Percentiles rank a stretch among this genome's conserved stretches.
Evolutionary conservation across 2,113 vertebrate species (phyloP).

Genomic region (Toxostoma redivivum): DNA sequence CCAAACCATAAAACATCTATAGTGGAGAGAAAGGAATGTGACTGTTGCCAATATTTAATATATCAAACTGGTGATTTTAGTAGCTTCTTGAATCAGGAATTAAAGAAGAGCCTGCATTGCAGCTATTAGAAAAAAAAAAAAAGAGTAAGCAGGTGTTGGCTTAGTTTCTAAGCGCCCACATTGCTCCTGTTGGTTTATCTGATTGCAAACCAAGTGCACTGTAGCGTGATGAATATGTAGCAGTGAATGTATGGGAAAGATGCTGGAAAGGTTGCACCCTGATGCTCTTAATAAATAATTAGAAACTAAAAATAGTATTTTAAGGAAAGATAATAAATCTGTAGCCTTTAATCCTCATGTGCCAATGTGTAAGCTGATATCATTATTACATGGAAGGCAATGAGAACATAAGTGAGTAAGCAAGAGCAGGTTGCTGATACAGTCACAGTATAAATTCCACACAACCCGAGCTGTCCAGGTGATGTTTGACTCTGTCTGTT

Average conservation of each 20-base stretch:
- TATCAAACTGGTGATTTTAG: neutral
- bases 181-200: conserved; percentile 27
- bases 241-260: neutral
- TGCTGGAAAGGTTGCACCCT: conserved; percentile 17
- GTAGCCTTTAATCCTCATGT: conserved; percentile 40
- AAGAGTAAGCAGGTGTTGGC: neutral
- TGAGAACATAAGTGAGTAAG: neutral
- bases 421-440: neutral
- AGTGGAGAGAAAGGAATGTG: neutral
- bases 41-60: neutral
- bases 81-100: neutral
- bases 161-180: neutral
- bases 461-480: neutral
- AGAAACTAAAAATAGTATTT: conserved; percentile 53
- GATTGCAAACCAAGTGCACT: neutral
- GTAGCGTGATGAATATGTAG: neutral
- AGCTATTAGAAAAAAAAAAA: neutral
- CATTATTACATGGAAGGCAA: conserved; percentile 16
- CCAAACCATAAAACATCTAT: neutral
- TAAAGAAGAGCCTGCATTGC: neutral
- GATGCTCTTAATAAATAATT: conserved; percentile 39
- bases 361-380: conserved; percentile 42
- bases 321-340: conserved; percentile 43
- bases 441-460: neutral
- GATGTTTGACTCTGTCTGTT: neutral